These are phyloP conservation scores for Acanthurus leucopareius DNA, from an alignment of 2,797 vertebrate genomes.

Conservation along the genomic window DNA sequence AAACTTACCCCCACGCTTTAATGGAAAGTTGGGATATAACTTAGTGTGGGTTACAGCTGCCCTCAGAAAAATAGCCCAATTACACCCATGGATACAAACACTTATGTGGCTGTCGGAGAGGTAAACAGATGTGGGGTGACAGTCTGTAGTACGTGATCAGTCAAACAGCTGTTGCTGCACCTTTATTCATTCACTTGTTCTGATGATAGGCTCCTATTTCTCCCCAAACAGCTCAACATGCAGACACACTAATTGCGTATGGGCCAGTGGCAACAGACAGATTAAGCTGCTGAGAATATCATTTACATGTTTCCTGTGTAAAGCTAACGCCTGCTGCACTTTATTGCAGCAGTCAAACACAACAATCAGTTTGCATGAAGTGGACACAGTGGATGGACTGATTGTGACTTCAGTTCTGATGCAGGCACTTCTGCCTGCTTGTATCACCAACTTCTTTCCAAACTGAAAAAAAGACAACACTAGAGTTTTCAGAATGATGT, in stretches of 20 bases:
- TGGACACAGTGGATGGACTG: conserved; percentile 25
- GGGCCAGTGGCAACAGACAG: conserved; percentile 60
- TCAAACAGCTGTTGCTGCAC: conserved; percentile 72
- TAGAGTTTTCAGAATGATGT: conserved; percentile 67
- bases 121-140: conserved; percentile 80
- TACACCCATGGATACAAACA: conserved; percentile 72
- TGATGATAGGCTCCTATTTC: conserved; percentile 61
- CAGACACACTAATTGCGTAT: conserved; percentile 67
- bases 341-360: conserved; percentile 50
- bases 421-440: background rate
- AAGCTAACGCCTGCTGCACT: conserved; percentile 37
- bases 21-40: conserved; percentile 79
- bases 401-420: conserved; percentile 52
- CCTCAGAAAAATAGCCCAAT: conserved; percentile 77
- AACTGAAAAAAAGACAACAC: conserved; percentile 44
- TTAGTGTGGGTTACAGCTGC: conserved; percentile 70
- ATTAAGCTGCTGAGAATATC: conserved; percentile 69
- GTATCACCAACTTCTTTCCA: conserved; percentile 34
- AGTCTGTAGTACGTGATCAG: conserved; percentile 58
- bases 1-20: conserved; percentile 67
- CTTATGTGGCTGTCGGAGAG: conserved; percentile 58
- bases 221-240: conserved; percentile 32
- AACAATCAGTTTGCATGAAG: conserved; percentile 49
- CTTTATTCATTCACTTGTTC: conserved; percentile 73
- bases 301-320: conserved; percentile 39